A percentile compares a stretch with the other conserved stretches of the same genome.
phyloP scores from a whole-genome alignment of 64 coral and sea anemone genomes.

The Stylophora pistillata region DNA sequence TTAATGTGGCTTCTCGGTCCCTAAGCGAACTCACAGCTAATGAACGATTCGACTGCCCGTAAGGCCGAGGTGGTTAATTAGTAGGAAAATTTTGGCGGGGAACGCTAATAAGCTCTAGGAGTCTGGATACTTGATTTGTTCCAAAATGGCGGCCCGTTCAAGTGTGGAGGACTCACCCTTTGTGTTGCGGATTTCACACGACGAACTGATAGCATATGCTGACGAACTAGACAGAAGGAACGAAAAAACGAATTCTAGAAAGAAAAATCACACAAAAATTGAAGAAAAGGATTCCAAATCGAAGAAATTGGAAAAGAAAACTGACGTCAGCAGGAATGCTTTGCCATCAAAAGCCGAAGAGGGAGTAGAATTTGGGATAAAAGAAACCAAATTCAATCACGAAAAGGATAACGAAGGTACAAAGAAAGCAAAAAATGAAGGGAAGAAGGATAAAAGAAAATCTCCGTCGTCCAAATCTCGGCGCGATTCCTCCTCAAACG shows the following conservation, averaged over 20 bases:
- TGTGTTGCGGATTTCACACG: slow-evolving; percentile 72
- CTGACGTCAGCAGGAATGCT: slow-evolving; percentile 10
- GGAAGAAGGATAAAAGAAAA: not conserved
- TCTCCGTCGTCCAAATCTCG: not conserved
- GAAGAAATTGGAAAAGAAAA: slow-evolving; percentile 34
- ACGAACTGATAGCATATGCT: slow-evolving; percentile 70
- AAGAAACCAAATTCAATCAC: not conserved
- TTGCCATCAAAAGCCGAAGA: not conserved
- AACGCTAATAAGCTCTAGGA: not conserved
- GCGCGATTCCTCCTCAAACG: not conserved
- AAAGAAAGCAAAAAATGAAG: slow-evolving; percentile 1
- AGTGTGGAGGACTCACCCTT: slow-evolving; percentile 42
- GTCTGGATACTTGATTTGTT: slow-evolving; percentile 11
- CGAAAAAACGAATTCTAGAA: slow-evolving; percentile 38
- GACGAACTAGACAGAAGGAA: slow-evolving; percentile 65
- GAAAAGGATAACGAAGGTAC: not conserved
- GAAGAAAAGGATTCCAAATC: slow-evolving; percentile 42
- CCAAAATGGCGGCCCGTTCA: slow-evolving; percentile 86
- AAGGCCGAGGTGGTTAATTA: no score
- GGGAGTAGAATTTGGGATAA: not conserved
- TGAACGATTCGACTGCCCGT: no score
- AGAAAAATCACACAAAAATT: slow-evolving; percentile 13
- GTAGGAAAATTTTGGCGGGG: not conserved
- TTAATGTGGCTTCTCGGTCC: no score
- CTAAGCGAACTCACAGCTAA: no score